Percentiles rank a stretch among this genome's conserved stretches.
phyloP scores from a whole-genome alignment of 2,113 vertebrate genomes.

The Phrynocephalus versicolor region DNA sequence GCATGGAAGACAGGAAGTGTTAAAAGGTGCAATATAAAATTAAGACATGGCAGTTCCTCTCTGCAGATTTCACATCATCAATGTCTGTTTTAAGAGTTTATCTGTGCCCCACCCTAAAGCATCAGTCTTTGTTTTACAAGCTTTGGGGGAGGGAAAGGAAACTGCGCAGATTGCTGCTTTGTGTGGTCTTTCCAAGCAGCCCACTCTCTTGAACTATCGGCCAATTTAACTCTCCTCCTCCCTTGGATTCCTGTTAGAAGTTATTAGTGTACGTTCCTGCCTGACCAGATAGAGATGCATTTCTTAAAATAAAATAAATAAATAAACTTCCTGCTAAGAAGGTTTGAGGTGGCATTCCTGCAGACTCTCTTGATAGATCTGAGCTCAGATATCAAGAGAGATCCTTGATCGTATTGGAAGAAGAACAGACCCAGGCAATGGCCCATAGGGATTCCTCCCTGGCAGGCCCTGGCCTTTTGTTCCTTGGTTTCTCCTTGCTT shows the following conservation, averaged over 20 bases:
- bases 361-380: not conserved
- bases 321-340: not conserved
- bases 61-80: not conserved
- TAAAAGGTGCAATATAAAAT: not conserved
- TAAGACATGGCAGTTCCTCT: not conserved
- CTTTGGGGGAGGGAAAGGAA: not conserved
- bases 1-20: not conserved
- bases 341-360: not conserved
- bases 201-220: not conserved
- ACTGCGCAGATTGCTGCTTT: not conserved
- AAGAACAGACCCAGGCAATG: not conserved
- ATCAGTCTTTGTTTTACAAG: not conserved
- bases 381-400: not conserved
- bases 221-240: not conserved
- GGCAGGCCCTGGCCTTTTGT: not conserved
- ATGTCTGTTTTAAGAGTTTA: not conserved
- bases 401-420: not conserved
- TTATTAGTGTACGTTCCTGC: not conserved
- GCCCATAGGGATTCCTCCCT: not conserved
- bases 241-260: not conserved
- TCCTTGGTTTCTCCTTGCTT: not conserved
- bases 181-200: not conserved
- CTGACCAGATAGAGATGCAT: not conserved
- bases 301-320: too few species aligned
- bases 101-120: not conserved